These are phyloP conservation scores for Spialia ferax DNA, from an alignment of 2,888 invertebrate genomes.

Conservation along the genomic window DNA sequence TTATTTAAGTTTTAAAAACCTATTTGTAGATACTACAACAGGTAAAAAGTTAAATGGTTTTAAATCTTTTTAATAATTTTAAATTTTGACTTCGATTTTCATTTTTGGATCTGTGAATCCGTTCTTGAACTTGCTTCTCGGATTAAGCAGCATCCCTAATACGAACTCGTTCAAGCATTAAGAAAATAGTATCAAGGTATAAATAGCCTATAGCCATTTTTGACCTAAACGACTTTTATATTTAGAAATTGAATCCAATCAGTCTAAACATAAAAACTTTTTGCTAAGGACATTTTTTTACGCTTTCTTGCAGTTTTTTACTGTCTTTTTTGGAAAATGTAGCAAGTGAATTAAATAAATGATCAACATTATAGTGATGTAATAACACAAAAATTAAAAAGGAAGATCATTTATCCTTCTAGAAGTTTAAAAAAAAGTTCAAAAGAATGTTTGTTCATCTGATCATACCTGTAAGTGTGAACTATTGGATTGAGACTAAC, in stretches of 20 bases:
- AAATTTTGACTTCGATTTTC: neutral
- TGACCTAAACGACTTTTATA: constrained; percentile 30
- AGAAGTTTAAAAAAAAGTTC: no score
- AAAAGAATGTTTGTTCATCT: no score
- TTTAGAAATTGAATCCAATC: constrained; percentile 17
- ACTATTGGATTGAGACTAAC: no score
- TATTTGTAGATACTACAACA: no score
- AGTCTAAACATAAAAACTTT: neutral
- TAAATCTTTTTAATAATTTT: neutral
- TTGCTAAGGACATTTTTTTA: neutral
- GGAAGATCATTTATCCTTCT: no score
- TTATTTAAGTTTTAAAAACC: no score
- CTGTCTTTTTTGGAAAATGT: neutral
- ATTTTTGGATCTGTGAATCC: neutral
- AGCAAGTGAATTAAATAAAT: no score
- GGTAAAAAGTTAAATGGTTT: neutral
- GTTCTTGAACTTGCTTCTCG: neutral
- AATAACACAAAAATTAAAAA: no score
- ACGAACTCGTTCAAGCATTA: constrained; percentile 29
- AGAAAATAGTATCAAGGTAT: constrained; percentile 39
- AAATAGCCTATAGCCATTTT: constrained; percentile 33
- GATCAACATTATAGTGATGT: no score
- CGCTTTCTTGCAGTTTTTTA: no score
- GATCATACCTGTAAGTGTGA: no score
- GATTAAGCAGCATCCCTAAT: constrained; percentile 18